A percentile compares a stretch with the other conserved stretches of the same genome.
phyloP scores from a whole-genome alignment of 2,797 vertebrate genomes.

The Atherinosoma microstoma region DNA sequence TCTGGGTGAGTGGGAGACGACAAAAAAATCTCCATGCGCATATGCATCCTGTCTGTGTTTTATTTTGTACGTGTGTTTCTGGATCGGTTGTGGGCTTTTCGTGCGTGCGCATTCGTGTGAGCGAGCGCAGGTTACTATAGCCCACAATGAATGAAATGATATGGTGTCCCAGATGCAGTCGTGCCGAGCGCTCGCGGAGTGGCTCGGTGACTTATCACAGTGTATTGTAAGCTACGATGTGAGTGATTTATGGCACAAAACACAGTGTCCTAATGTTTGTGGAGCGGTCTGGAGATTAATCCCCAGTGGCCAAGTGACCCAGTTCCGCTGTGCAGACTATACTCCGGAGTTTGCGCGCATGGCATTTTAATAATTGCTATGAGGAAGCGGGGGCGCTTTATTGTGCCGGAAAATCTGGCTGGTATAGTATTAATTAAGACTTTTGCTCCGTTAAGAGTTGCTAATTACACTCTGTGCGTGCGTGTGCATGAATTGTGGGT shows the following conservation, averaged over 20 bases:
- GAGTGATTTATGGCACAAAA: constrained; percentile 31
- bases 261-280: constrained; percentile 48
- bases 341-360: constrained; percentile 58
- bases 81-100: background rate
- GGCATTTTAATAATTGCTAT: constrained; percentile 57
- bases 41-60: constrained; percentile 9
- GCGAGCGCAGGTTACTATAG: constrained; percentile 31
- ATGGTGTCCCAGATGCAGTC: constrained; percentile 41
- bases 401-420: constrained; percentile 5
- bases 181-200: constrained; percentile 2
- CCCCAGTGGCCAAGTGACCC: constrained; percentile 82
- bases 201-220: constrained; percentile 11
- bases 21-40: background rate
- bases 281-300: constrained; percentile 65
- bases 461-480: constrained; percentile 28
- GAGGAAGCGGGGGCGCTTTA: constrained; percentile 8
- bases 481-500: constrained; percentile 11
- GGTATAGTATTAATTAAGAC: constrained; percentile 38
- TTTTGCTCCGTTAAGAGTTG: constrained; percentile 30
- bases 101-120: constrained; percentile 22
- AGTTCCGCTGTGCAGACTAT: constrained; percentile 58
- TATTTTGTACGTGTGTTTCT: constrained; percentile 5
- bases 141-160: constrained; percentile 28
- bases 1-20: constrained; percentile 89
- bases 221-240: background rate